Conservation (phyloP, 2,888 invertebrate species). For the Nomada fabriciana region DNA sequence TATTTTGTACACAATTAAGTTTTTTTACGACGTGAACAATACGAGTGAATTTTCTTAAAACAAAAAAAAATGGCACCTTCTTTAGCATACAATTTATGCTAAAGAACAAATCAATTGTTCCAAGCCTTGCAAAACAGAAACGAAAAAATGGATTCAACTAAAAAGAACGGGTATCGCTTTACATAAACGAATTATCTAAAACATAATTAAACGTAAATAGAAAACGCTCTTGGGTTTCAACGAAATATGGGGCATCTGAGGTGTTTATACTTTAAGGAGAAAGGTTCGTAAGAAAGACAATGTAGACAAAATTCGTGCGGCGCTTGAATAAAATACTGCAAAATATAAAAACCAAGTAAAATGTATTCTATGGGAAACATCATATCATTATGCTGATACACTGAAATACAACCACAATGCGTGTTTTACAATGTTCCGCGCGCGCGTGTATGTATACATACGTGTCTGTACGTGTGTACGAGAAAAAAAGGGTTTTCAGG, state of each 20-base stretch:
- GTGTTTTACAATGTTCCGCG: conserved; percentile 76
- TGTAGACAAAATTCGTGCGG: neutral
- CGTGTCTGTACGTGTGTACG: conserved; percentile 47
- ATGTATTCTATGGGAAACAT: conserved; percentile 84
- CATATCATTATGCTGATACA: conserved; percentile 84
- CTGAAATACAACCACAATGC: conserved; percentile 82
- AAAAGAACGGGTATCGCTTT: neutral
- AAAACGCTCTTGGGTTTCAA: neutral
- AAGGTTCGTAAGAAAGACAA: neutral
- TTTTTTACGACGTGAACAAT: no score
- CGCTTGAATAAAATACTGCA: conserved; percentile 76
- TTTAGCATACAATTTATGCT: neutral
- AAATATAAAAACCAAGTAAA: conserved; percentile 84
- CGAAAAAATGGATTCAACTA: neutral
- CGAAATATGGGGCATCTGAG: neutral
- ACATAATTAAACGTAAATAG: neutral
- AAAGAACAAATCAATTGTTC: conserved; percentile 2
- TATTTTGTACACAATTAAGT: neutral
- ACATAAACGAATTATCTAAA: neutral
- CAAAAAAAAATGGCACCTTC: conserved; percentile 12
- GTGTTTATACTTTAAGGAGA: neutral
- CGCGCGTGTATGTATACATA: conserved; percentile 76
- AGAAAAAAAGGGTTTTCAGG: neutral
- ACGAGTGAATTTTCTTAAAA: conserved; percentile 9
- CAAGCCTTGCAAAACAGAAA: neutral